These are phyloP conservation scores for Ligdia adustata DNA, from an alignment of 2,888 invertebrate species.

Conservation along the genomic window DNA sequence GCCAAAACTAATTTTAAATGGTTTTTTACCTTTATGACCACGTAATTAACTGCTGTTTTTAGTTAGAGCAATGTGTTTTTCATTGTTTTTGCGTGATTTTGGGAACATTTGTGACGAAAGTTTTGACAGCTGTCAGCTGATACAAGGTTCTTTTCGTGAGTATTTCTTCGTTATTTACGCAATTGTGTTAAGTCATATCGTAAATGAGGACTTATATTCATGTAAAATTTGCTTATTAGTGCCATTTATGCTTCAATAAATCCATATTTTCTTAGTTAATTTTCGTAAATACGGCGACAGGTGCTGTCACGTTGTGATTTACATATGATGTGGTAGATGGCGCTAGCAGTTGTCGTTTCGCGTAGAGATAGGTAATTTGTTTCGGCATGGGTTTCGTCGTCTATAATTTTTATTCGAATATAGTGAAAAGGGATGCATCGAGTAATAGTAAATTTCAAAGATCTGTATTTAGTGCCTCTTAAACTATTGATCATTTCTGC, in stretches of 20 bases:
- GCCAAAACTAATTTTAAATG: slow-evolving; percentile 57
- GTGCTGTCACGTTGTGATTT: slow-evolving; percentile 33
- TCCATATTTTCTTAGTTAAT: not conserved
- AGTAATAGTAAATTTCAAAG: too few relatives aligned
- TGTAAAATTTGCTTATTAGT: not conserved
- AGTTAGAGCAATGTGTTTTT: slow-evolving; percentile 48
- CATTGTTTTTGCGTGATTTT: slow-evolving; percentile 59
- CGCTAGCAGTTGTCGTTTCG: slow-evolving; percentile 40
- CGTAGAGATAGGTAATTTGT: too few relatives aligned
- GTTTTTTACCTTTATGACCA: slow-evolving; percentile 45
- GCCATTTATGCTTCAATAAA: not conserved
- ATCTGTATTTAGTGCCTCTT: too few relatives aligned
- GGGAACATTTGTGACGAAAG: slow-evolving; percentile 78
- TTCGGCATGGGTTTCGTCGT: too few relatives aligned
- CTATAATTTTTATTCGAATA: too few relatives aligned
- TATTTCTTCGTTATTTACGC: slow-evolving; percentile 42
- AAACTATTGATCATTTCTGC: too few relatives aligned
- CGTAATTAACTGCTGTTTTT: slow-evolving; percentile 40
- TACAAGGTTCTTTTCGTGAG: slow-evolving; percentile 53
- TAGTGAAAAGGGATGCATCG: too few relatives aligned
- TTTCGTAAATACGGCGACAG: slow-evolving; percentile 37
- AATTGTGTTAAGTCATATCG: not conserved
- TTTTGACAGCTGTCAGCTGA: slow-evolving; percentile 79
- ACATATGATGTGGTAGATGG: slow-evolving; percentile 54
- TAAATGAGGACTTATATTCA: not conserved